Percentiles rank a stretch among this genome's conserved stretches.
phyloP scores from a whole-genome alignment of 2,797 vertebrate genomes.

The Hephaestus fuliginosus region DNA sequence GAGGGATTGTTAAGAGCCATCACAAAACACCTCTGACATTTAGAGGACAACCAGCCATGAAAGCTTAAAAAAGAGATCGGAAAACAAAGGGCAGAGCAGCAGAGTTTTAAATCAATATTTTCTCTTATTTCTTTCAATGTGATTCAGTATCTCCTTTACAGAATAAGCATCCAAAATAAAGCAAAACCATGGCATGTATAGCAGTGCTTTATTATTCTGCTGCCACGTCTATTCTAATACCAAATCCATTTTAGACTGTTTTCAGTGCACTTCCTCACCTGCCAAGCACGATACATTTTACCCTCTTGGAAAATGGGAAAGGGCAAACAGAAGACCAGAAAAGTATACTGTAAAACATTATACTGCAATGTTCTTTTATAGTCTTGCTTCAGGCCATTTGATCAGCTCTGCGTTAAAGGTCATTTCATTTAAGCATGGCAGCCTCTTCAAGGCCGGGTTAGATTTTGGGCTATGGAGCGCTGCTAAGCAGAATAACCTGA shows the following conservation, averaged over 20 bases:
- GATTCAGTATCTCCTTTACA: constrained; percentile 48
- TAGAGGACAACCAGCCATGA: constrained; percentile 72
- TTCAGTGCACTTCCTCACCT: constrained; percentile 53
- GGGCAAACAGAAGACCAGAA: constrained; percentile 75
- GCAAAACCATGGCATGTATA: constrained; percentile 10
- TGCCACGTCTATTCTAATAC: constrained; percentile 40
- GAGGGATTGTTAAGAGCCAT: constrained; percentile 68
- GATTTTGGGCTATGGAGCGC: constrained; percentile 40
- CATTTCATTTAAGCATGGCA: constrained; percentile 78
- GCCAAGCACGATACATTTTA: constrained; percentile 66
- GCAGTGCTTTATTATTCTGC: constrained; percentile 50
- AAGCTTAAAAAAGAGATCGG: constrained; percentile 49
- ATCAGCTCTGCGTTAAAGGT: constrained; percentile 83
- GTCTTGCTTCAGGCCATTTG: constrained; percentile 79
- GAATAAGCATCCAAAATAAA: constrained; percentile 49
- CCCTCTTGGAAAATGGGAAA: constrained; percentile 67
- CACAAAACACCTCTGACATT: constrained; percentile 77
- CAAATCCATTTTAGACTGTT: constrained; percentile 53
- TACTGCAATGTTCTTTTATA: constrained; percentile 77
- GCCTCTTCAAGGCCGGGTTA: constrained; percentile 59
- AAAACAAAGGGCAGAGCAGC: constrained; percentile 54
- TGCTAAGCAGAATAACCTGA: constrained; percentile 67
- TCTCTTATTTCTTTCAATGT: constrained; percentile 22
- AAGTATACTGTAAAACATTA: constrained; percentile 79
- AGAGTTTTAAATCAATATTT: constrained; percentile 59